A percentile compares a stretch with the other conserved stretches of the same genome.
Evolutionary conservation across 2,888 invertebrate species (phyloP).

Genomic region (Diadegma fenestrale): DNA sequence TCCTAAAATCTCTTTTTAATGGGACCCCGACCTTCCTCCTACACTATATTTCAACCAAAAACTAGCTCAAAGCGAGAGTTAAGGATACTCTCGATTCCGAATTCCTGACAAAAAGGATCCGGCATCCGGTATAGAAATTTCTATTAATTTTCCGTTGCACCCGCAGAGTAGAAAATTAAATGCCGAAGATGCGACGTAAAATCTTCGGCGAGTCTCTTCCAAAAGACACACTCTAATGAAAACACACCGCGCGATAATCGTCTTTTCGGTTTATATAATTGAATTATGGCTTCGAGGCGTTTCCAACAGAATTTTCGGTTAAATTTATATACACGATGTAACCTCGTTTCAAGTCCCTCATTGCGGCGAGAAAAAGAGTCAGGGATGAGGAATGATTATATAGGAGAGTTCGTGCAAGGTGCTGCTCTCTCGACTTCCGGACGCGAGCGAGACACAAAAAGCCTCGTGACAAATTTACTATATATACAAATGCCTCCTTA

Average conservation of each 20-base stretch:
- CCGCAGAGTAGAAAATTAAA: slow-evolving; percentile 56
- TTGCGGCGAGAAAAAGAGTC: slow-evolving; percentile 22
- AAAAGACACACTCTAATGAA: slow-evolving; percentile 22
- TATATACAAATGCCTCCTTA: slow-evolving; percentile 29
- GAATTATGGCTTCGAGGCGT: slow-evolving; percentile 53
- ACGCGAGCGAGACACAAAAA: slow-evolving; percentile 47
- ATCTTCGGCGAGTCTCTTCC: neutral
- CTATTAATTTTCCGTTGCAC: slow-evolving; percentile 44
- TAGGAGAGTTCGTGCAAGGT: slow-evolving; percentile 31
- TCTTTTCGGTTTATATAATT: slow-evolving; percentile 43
- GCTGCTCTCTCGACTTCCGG: slow-evolving; percentile 57
- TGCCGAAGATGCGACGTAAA: slow-evolving; percentile 44
- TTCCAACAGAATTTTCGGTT: slow-evolving; percentile 48
- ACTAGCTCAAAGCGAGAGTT: slow-evolving; percentile 8
- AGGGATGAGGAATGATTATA: slow-evolving; percentile 52
- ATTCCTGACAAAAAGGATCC: slow-evolving; percentile 60
- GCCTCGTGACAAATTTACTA: slow-evolving; percentile 61
- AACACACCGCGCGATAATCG: slow-evolving; percentile 41
- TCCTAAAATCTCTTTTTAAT: slow-evolving; percentile 83
- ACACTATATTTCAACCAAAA: slow-evolving; percentile 51
- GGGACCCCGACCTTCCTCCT: slow-evolving; percentile 70
- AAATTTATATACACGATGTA: slow-evolving; percentile 7
- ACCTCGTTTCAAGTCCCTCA: slow-evolving; percentile 15
- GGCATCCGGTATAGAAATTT: slow-evolving; percentile 59
- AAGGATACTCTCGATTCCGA: slow-evolving; percentile 40